A percentile compares a stretch with the other conserved stretches of the same genome.
Conservation (phyloP, 2,888 invertebrate species). For the Limnephilus lunatus region DNA sequence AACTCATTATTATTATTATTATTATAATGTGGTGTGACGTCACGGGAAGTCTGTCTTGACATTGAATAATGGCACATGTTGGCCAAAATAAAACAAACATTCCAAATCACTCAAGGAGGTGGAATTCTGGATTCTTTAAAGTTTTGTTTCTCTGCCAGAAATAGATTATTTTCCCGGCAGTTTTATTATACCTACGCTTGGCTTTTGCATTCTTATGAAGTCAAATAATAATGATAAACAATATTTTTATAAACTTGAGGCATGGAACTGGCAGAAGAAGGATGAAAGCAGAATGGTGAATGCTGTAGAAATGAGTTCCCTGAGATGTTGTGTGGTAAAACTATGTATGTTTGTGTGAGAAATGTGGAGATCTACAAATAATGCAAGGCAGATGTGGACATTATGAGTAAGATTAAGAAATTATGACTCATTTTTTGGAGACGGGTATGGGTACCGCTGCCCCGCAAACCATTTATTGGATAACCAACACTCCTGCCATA, state of each 20-base stretch:
- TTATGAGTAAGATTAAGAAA: no score
- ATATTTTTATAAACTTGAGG: neutral
- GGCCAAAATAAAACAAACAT: conserved; percentile 54
- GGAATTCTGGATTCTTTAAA: conserved; percentile 54
- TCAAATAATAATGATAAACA: neutral
- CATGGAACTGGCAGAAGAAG: no score
- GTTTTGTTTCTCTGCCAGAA: conserved; percentile 49
- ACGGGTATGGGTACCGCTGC: no score
- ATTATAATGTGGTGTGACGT: conserved; percentile 50
- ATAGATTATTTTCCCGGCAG: conserved; percentile 3
- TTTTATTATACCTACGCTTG: neutral
- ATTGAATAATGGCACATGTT: conserved; percentile 58
- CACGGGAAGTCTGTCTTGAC: conserved; percentile 47
- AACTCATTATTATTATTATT: conserved; percentile 49
- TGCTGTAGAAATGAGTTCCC: no score
- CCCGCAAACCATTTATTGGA: no score
- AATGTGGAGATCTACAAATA: no score
- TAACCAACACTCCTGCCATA: no score
- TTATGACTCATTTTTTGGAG: no score
- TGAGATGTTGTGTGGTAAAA: no score
- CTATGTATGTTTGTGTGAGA: no score
- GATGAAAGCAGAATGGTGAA: no score
- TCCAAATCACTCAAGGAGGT: conserved; percentile 42
- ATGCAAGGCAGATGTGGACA: no score
- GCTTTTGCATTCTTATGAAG: neutral